Conservation (phyloP, 2,797 vertebrate genomes). For the Characodon lateralis region DNA sequence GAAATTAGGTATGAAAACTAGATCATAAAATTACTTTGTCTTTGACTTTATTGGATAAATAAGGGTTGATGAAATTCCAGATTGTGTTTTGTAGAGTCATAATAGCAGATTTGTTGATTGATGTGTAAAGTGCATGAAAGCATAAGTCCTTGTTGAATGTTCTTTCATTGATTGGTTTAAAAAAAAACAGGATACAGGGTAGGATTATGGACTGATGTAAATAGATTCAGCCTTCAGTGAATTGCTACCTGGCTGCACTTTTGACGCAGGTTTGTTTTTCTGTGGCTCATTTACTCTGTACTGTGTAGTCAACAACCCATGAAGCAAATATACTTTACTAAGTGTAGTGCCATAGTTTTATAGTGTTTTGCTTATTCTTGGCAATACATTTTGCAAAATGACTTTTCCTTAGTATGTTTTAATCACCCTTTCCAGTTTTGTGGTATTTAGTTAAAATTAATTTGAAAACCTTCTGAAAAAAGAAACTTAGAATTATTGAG, state of each 20-base stretch:
- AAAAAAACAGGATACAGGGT: slow-evolving; percentile 13
- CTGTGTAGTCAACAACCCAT: slow-evolving; percentile 11
- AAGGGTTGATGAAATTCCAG: background rate
- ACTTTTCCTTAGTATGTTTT: no score
- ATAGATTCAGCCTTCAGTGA: background rate
- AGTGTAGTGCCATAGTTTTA: no score
- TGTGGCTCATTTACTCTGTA: slow-evolving; percentile 32
- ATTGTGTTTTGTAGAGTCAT: background rate
- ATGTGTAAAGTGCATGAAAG: background rate
- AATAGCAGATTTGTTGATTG: background rate
- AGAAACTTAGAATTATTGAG: no score
- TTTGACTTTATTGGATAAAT: background rate
- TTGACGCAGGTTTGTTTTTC: slow-evolving; percentile 12
- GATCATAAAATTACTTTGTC: no score
- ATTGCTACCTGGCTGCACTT: background rate
- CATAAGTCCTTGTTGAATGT: background rate
- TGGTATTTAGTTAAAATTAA: no score
- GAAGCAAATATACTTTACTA: background rate
- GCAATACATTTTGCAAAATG: no score
- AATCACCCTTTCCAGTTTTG: no score
- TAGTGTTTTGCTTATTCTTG: no score
- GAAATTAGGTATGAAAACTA: no score
- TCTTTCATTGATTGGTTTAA: background rate
- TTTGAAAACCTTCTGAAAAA: no score
- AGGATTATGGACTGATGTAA: background rate